Conservation (phyloP, 2,113 vertebrate species). For the Lutjanus erythropterus region DNA sequence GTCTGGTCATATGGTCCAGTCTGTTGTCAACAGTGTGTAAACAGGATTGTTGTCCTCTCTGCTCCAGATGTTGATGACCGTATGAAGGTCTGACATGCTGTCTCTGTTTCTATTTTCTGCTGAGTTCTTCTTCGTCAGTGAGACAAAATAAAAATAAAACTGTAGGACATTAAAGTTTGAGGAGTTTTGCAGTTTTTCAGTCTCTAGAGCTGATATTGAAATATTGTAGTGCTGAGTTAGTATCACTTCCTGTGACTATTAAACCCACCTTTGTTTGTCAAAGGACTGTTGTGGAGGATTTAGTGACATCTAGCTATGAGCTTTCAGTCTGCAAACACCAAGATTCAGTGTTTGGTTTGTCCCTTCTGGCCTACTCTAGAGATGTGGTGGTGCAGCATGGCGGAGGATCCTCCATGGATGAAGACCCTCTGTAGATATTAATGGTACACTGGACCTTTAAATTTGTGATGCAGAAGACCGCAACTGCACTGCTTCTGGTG, state of each 20-base stretch:
- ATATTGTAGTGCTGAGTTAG: neutral
- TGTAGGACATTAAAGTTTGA: neutral
- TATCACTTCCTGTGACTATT: neutral
- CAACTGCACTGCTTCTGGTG: neutral
- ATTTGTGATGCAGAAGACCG: neutral
- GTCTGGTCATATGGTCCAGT: constrained; percentile 58
- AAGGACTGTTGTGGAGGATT: too few relatives aligned
- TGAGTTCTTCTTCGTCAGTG: neutral
- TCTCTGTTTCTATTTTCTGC: constrained; percentile 37
- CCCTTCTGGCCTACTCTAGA: too few relatives aligned
- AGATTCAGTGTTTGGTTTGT: too few relatives aligned
- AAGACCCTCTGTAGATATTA: too few relatives aligned
- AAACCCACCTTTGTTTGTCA: neutral
- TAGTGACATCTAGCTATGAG: too few relatives aligned
- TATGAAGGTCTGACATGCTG: constrained; percentile 44
- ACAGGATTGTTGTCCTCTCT: constrained; percentile 69
- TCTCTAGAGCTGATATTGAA: neutral
- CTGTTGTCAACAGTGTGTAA: constrained; percentile 57
- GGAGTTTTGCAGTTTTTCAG: neutral
- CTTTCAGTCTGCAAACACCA: too few relatives aligned
- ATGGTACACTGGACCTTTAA: too few relatives aligned
- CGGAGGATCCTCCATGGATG: too few relatives aligned
- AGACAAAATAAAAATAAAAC: neutral
- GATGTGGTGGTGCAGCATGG: too few relatives aligned
- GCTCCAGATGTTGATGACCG: constrained; percentile 77